phyloP scores from a whole-genome alignment of 1,140 invertebrate species.

The Potamilus streckersoni region DNA sequence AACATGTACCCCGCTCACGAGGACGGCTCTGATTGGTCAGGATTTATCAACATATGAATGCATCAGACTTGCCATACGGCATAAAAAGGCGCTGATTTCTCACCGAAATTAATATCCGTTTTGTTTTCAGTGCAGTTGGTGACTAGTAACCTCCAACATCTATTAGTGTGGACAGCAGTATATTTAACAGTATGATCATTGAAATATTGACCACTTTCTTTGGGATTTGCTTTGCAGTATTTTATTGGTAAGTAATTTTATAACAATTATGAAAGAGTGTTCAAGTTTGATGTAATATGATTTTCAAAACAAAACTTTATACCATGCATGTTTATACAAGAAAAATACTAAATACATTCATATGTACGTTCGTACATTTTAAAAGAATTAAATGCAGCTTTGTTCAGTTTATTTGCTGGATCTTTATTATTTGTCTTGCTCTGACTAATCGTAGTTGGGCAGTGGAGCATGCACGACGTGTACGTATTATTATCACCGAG shows the following conservation, averaged over 20 bases:
- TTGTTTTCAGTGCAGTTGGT: no score
- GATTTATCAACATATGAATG: no score
- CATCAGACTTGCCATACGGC: no score
- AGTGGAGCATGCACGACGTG: no score
- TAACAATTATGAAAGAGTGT: not conserved
- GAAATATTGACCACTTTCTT: conserved; percentile 7
- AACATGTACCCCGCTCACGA: no score
- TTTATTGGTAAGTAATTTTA: conserved; percentile 29
- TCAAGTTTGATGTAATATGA: not conserved
- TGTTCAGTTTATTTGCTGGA: not conserved
- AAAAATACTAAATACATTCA: not conserved
- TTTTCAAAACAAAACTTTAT: not conserved
- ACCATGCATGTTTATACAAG: not conserved
- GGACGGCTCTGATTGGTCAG: no score
- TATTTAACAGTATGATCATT: conserved; percentile 13
- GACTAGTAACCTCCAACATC: no score
- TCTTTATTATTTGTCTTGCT: not conserved
- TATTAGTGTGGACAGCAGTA: not conserved
- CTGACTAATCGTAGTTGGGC: no score
- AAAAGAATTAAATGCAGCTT: not conserved
- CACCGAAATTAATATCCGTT: no score
- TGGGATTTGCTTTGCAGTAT: conserved; percentile 16
- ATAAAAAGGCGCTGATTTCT: no score
- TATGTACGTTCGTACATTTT: not conserved
- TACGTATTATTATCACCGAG: no score